Evolutionary conservation across 2,113 vertebrate species (phyloP).

Genomic region (Ptilorrhoa leucosticta): DNA sequence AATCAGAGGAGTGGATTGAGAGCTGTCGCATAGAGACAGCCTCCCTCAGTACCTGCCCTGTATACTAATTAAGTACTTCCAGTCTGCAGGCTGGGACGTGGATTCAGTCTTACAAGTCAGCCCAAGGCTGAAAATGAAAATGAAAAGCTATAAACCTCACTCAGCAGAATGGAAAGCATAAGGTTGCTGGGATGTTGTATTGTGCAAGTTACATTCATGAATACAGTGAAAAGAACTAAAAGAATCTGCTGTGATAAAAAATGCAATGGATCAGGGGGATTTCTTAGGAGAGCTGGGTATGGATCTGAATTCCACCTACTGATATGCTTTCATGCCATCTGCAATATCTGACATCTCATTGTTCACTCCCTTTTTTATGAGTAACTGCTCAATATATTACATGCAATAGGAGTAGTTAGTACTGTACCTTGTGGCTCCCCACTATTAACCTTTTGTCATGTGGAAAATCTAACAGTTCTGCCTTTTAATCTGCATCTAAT

Average conservation of each 20-base stretch:
- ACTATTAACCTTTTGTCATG: constrained; percentile 1
- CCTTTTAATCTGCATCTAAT: constrained; percentile 14
- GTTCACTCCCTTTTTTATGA: background rate
- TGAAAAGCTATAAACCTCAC: constrained; percentile 53
- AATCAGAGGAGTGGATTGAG: constrained; percentile 39
- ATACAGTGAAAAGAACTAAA: constrained; percentile 20
- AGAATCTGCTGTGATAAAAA: constrained; percentile 29
- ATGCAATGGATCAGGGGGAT: background rate
- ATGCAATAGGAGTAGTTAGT: background rate
- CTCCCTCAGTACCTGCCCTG: constrained; percentile 42
- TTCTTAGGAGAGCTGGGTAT: background rate
- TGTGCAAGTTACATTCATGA: constrained; percentile 19
- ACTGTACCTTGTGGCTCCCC: background rate
- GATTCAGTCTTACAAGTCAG: constrained; percentile 44
- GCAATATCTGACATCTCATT: constrained; percentile 20
- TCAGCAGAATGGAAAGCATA: constrained; percentile 48
- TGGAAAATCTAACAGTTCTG: constrained; percentile 6
- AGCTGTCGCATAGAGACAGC: constrained; percentile 58
- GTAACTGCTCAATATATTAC: constrained; percentile 1
- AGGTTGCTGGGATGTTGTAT: constrained; percentile 1
- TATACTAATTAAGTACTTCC: constrained; percentile 43
- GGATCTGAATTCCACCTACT: constrained; percentile 11
- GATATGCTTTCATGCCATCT: background rate
- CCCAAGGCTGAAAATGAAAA: constrained; percentile 40
- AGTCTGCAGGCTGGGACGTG: constrained; percentile 40